phyloP scores from a whole-genome alignment of 1,140 invertebrate genomes.

The Drosophila auraria region DNA sequence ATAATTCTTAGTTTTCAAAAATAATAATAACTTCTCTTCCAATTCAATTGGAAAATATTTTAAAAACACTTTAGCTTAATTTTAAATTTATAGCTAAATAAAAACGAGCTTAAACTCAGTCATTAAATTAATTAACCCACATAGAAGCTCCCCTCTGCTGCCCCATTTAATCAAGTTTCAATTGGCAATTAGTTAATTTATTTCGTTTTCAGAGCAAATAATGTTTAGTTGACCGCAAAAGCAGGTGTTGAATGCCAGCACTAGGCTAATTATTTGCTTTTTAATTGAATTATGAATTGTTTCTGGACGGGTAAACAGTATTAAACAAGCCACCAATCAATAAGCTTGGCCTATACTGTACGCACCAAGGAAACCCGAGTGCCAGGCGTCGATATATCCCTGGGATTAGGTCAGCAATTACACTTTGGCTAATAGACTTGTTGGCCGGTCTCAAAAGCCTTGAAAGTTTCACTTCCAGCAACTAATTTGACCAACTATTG shows the following conservation, averaged over 20 bases:
- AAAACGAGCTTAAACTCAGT: too few species aligned
- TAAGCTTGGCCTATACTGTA: too few species aligned
- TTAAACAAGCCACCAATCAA: not conserved
- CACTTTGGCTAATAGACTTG: constrained; percentile 64
- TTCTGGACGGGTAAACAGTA: not conserved
- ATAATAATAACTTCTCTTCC: too few species aligned
- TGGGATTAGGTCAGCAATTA: constrained; percentile 42
- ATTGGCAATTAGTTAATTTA: constrained; percentile 7
- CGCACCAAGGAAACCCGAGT: not conserved
- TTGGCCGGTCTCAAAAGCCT: constrained; percentile 54
- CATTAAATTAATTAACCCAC: not conserved
- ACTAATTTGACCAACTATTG: constrained; percentile 39
- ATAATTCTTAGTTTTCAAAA: too few species aligned
- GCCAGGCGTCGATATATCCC: not conserved
- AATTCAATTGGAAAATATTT: too few species aligned
- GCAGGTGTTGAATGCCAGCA: constrained; percentile 2
- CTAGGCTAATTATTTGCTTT: not conserved
- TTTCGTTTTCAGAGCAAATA: not conserved
- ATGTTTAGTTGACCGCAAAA: constrained; percentile 7
- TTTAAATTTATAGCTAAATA: not conserved
- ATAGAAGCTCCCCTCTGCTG: not conserved
- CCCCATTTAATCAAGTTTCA: constrained; percentile 1
- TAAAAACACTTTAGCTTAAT: not conserved
- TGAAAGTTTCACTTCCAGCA: constrained; percentile 24
- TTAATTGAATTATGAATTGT: constrained; percentile 16